Conservation (phyloP, 92 coral and sea anemone genomes). For the Umimayanthus kanabou region DNA sequence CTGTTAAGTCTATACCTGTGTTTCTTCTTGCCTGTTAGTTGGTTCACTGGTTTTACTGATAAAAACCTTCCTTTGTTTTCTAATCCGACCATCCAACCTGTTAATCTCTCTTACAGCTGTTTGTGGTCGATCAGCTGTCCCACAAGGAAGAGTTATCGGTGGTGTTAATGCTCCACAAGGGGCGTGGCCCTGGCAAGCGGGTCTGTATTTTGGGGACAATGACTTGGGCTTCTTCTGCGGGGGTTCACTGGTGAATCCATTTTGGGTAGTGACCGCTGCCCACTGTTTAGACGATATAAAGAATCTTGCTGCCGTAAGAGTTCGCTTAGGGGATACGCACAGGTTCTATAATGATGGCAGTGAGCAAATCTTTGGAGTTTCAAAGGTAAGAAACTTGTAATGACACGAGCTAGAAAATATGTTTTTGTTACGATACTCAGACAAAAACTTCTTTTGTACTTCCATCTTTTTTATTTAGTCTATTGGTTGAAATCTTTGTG, state of each 20-base stretch:
- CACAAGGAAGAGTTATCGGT: constrained; percentile 33
- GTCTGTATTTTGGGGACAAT: constrained; percentile 10
- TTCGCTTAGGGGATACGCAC: background rate
- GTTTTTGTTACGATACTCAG: background rate
- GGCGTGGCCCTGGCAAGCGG: constrained; percentile 53
- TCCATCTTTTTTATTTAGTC: no score
- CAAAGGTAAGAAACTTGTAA: background rate
- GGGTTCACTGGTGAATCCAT: constrained; percentile 21
- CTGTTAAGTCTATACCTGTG: no score
- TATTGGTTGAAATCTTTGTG: no score
- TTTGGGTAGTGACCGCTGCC: constrained; percentile 51
- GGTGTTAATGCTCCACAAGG: constrained; percentile 43
- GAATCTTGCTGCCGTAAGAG: no score
- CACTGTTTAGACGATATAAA: background rate
- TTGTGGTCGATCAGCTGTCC: constrained; percentile 24
- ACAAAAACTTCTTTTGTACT: background rate
- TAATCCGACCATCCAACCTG: background rate
- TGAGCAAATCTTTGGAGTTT: constrained; percentile 3
- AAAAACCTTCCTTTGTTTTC: background rate
- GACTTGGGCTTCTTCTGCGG: constrained; percentile 41
- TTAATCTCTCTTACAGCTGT: constrained; percentile 4
- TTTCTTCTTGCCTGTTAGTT: background rate
- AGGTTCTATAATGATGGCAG: constrained; percentile 7
- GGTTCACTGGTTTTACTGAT: background rate
- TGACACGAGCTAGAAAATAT: background rate